Evolutionary conservation across 2,888 invertebrate species (phyloP).

Genomic region (Litoditis marina): DNA sequence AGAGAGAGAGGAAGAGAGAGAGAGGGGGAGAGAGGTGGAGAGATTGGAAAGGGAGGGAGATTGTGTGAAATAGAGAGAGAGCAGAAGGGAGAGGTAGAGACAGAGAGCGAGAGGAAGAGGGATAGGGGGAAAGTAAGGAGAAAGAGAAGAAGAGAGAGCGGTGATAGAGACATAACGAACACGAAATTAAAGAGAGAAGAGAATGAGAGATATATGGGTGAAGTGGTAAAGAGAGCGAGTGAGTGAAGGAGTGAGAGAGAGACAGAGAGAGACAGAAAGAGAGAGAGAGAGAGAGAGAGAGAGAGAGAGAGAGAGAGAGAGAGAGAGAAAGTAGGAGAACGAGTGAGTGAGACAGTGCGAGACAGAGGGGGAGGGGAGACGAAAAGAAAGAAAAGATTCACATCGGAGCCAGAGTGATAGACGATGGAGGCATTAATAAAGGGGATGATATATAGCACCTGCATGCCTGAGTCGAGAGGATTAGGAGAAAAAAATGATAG

Average conservation of each 20-base stretch:
- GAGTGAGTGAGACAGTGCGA: neutral
- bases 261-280: conserved; percentile 10
- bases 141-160: neutral
- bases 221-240: conserved; percentile 27
- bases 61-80: neutral
- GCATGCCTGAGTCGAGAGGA: no score
- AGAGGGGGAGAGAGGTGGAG: neutral
- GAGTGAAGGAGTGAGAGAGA: conserved; percentile 4
- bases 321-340: neutral
- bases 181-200: neutral
- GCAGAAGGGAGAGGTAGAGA: conserved; percentile 7
- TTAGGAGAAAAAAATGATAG: no score
- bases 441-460: no score
- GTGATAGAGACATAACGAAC: neutral
- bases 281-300: neutral
- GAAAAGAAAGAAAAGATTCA: no score
- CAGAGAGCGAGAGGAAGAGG: neutral
- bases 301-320: neutral
- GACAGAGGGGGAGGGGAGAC: conserved; percentile 10
- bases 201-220: conserved; percentile 14
- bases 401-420: no score
- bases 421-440: no score
- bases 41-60: neutral
- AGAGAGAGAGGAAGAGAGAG: conserved; percentile 1
- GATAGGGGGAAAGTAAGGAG: neutral